Evolutionary conservation across 2,797 vertebrate species (phyloP), one percentile per base, ranked within the genome.

Genomic region (Leptatherina wallacei): DNA sequence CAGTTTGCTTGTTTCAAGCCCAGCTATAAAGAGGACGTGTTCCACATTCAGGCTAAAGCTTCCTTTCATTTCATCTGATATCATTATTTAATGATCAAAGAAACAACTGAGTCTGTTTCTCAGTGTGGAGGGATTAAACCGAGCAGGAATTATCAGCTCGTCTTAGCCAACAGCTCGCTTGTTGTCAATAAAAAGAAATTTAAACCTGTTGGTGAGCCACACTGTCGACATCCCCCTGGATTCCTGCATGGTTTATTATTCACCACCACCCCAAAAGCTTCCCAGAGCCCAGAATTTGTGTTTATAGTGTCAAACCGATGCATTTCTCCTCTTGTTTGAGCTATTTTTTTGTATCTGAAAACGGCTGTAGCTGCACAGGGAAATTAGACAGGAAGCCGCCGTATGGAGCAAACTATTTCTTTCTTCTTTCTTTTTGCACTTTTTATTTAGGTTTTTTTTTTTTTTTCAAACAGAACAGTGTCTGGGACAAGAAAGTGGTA

Each of bases 341-440:
- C 36, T 27, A 35, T 47, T 35, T 65, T 65, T 42, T 27, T 27
- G 1, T 27, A 27, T 1, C 13, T 18, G 0, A 1, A 40, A 16
- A 40, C 38, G 4, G 32, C 32, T 0, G 0, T 6, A 54, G 47
- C 32, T 0, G 0, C 9, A 54, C 14, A 0, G 16, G 6, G 49
- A 24, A 5, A 13, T 51, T 44, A 44, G 16, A 44, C 42, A 44
- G 42, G 16, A 44, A 16, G 36, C 36, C 11, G 3, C 36, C 38
- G 3, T 40, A 40, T 27, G 24, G 24, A 27, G 24, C 24, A 27
- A 27, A 27, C 24, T 27, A 2, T 27, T 27, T 27, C 24, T 27
- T n/a, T n/a, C n/a, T n/a, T n/a, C n/a, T n/a, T n/a, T n/a, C n/a
- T n/a, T n/a, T n/a, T n/a, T n/a, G n/a, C n/a, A n/a, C n/a, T n/a